Conservation (phyloP, 1,140 invertebrate species). For the Drosophila sproati region DNA sequence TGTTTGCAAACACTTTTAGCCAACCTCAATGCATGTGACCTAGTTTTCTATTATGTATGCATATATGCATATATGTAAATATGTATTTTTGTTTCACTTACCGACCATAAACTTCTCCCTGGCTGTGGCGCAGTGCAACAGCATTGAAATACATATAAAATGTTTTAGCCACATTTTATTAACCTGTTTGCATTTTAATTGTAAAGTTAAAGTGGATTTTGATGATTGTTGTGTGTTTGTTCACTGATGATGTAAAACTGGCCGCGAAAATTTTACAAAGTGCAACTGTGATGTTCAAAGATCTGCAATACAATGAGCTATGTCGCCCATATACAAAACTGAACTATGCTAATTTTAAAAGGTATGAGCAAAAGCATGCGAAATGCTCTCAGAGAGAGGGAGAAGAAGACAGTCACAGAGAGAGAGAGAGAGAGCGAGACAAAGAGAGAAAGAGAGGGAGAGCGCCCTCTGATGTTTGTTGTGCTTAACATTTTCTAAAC, state of each 20-base stretch:
- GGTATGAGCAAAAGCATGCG: constrained; percentile 11
- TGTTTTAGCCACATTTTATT: constrained; percentile 45
- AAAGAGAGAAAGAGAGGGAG: constrained; percentile 16
- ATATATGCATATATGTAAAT: not conserved
- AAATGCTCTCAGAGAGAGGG: not conserved
- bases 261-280: constrained; percentile 8
- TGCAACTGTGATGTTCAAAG: constrained; percentile 55
- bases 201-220: constrained; percentile 8
- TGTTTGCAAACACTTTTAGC: constrained; percentile 22
- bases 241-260: constrained; percentile 70
- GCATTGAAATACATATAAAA: constrained; percentile 15
- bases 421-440: constrained; percentile 41
- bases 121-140: constrained; percentile 33
- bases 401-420: no score
- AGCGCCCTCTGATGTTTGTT: constrained; percentile 63
- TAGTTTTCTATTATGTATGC: constrained; percentile 32
- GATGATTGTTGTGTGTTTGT: not conserved
- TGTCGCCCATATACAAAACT: constrained; percentile 33
- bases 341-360: constrained; percentile 74
- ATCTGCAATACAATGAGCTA: constrained; percentile 60
- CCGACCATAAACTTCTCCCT: constrained; percentile 70
- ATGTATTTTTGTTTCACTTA: constrained; percentile 43
- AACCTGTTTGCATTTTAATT: constrained; percentile 19
- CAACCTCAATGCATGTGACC: constrained; percentile 47
- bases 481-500: constrained; percentile 78